Evolutionary conservation across 2,797 vertebrate species (phyloP), one percentile per base, ranked within the genome.

Genomic region (Mus caroli): DNA sequence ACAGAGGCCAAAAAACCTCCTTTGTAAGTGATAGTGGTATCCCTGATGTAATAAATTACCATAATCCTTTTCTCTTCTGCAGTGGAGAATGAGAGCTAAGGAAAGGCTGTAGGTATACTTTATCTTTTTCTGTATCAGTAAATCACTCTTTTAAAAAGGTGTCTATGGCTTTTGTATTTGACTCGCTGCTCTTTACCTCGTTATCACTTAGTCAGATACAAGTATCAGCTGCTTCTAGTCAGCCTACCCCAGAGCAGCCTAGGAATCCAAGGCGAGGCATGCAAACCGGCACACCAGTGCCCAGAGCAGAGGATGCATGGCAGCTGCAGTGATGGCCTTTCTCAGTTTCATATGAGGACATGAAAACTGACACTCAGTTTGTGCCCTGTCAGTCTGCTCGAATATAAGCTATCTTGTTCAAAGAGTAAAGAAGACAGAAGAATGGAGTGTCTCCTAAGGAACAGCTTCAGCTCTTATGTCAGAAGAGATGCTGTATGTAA

Each of bases 1-100:
- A 94, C 60, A 94, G 0, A 37, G 40, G 28, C 22, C 80, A 87
- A 54, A 76, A 34, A 91, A 89, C 89, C 26, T 43, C 86, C 56
- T 90, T 69, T 94, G 34, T 84, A 88, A 56, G 40, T 67, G 75
- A 79, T 3, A 78, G 73, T 79, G 7, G 24, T 88, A 92, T 85
- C 28, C 46, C 34, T 88, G 50, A 91, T 88, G n/a, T 54, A 11
- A 94, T 96, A 95, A 96, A 78, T n/a, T 87, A 71, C 26, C 56
- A 17, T 43, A 62, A 26, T 46, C 28, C 26, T 34, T 76, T 86
- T 83, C 40, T 46, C 46, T 84, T 86, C 94, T 88, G 56, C 80
- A 82, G 54, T 94, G 22, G 93, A 69, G 82, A 37, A 37, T 60
- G 95, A 10, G 14, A 88, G 79, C 83, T 91, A 95, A 69, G 91